Percentiles rank a stretch among this genome's conserved stretches.
Evolutionary conservation across 64 coral and sea anemone species (phyloP).

Genomic region (Porites australiensis): DNA sequence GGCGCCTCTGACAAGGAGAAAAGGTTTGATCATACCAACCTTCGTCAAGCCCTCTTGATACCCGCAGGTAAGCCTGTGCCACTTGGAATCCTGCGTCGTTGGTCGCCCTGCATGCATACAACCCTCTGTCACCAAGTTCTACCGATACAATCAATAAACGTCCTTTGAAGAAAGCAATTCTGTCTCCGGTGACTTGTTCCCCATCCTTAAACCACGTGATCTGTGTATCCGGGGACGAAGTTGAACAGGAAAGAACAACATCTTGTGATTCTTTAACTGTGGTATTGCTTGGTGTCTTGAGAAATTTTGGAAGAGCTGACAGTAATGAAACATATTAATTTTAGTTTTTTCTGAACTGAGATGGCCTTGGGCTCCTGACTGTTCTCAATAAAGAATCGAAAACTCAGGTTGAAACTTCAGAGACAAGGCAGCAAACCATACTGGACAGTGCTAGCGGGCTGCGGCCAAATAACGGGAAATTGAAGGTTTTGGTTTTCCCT

Average conservation of each 20-base stretch:
- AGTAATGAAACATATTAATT: neutral
- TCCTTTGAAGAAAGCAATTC: neutral
- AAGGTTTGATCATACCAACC: neutral
- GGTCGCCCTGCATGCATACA: slow-evolving; percentile 71
- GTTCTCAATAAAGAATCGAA: too few species aligned
- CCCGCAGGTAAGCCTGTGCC: slow-evolving; percentile 53
- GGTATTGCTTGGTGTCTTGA: slow-evolving; percentile 44
- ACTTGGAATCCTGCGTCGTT: slow-evolving; percentile 58
- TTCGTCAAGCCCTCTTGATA: slow-evolving; percentile 17
- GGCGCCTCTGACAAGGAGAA: neutral
- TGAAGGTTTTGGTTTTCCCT: too few species aligned
- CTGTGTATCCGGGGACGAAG: slow-evolving; percentile 1
- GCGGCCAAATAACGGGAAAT: too few species aligned
- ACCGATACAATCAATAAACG: slow-evolving; percentile 42
- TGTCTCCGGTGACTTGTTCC: neutral
- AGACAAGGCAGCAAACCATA: too few species aligned
- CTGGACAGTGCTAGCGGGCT: too few species aligned
- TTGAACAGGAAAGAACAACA: slow-evolving; percentile 40
- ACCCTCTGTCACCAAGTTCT: slow-evolving; percentile 59
- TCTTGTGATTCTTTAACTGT: slow-evolving; percentile 46
- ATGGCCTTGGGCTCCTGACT: too few species aligned
- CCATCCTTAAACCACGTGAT: slow-evolving; percentile 85
- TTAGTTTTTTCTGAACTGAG: too few species aligned
- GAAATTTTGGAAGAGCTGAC: slow-evolving; percentile 72
- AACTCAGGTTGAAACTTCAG: too few species aligned